These are phyloP conservation scores for Mythimna vitellina DNA, from an alignment of 2,888 invertebrate genomes.

Conservation along the genomic window DNA sequence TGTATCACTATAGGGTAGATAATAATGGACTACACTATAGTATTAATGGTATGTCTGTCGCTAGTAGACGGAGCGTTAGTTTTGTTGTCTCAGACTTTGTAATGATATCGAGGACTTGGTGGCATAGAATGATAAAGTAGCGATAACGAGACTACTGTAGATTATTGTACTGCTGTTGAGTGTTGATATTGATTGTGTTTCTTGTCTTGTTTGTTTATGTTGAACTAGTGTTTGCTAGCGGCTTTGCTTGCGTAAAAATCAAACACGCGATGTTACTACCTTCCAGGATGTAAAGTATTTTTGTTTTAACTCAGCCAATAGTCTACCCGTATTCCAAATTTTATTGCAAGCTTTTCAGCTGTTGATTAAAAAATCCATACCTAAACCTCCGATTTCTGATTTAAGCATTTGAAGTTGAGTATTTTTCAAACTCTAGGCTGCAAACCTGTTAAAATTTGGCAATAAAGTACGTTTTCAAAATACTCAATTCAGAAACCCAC, in stretches of 20 bases:
- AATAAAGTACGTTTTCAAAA: too few relatives aligned
- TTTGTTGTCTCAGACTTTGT: slow-evolving; percentile 11
- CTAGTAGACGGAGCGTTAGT: slow-evolving; percentile 9
- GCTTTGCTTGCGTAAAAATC: neutral
- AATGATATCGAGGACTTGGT: slow-evolving; percentile 15
- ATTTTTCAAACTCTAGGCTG: too few relatives aligned
- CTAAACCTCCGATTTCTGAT: too few relatives aligned
- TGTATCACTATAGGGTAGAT: slow-evolving; percentile 25
- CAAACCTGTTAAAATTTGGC: too few relatives aligned
- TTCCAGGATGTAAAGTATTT: too few relatives aligned
- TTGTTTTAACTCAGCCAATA: too few relatives aligned
- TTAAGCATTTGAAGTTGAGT: too few relatives aligned
- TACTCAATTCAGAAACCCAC: too few relatives aligned
- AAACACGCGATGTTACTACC: too few relatives aligned
- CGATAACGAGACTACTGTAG: slow-evolving; percentile 14
- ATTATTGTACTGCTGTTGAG: neutral
- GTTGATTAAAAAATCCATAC: too few relatives aligned
- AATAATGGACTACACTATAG: slow-evolving; percentile 31
- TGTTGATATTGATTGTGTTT: neutral
- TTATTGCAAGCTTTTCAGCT: too few relatives aligned
- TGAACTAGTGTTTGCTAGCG: neutral
- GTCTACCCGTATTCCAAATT: too few relatives aligned
- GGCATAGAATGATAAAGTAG: slow-evolving; percentile 7
- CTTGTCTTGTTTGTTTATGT: neutral
- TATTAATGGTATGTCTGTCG: slow-evolving; percentile 26